Conservation (phyloP, 2,888 invertebrate species). For the Proisotoma minuta region DNA sequence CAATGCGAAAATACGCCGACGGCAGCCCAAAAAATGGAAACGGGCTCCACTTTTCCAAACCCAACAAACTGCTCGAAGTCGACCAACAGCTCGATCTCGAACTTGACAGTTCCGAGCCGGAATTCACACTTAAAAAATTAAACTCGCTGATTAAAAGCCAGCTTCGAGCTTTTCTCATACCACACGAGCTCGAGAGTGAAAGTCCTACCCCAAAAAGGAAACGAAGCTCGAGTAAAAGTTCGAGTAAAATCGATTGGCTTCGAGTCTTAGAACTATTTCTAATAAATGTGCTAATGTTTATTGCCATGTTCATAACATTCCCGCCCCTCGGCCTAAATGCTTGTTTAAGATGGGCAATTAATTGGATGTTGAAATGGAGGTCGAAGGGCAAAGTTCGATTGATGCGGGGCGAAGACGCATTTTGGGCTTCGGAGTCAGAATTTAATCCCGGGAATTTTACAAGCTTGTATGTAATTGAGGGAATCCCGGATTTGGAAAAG, state of each 20-base stretch:
- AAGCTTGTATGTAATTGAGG: constrained; percentile 33
- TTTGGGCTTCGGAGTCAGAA: constrained; percentile 27
- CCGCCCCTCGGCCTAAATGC: too few relatives aligned
- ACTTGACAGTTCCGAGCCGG: neutral
- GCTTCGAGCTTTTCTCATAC: constrained; percentile 1
- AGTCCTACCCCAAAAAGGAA: neutral
- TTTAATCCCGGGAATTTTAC: constrained; percentile 37
- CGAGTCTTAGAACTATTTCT: neutral
- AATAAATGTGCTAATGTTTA: neutral
- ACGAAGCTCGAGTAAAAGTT: neutral
- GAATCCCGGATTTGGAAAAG: constrained; percentile 23
- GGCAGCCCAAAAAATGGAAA: too few relatives aligned
- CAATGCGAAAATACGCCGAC: too few relatives aligned
- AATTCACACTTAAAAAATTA: constrained; percentile 1
- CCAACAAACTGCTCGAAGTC: too few relatives aligned
- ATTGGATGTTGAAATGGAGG: neutral
- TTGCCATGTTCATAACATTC: neutral
- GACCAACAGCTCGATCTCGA: too few relatives aligned
- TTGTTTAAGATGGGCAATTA: neutral
- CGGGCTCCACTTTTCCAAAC: too few relatives aligned
- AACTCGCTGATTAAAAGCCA: constrained; percentile 7
- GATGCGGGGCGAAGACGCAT: constrained; percentile 26
- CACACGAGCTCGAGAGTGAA: neutral
- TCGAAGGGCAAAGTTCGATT: constrained; percentile 3
- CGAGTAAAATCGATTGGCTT: neutral